Percentiles rank a stretch among this genome's conserved stretches.
Conservation (phyloP, 2,888 invertebrate genomes). For the Andrena fulva region DNA sequence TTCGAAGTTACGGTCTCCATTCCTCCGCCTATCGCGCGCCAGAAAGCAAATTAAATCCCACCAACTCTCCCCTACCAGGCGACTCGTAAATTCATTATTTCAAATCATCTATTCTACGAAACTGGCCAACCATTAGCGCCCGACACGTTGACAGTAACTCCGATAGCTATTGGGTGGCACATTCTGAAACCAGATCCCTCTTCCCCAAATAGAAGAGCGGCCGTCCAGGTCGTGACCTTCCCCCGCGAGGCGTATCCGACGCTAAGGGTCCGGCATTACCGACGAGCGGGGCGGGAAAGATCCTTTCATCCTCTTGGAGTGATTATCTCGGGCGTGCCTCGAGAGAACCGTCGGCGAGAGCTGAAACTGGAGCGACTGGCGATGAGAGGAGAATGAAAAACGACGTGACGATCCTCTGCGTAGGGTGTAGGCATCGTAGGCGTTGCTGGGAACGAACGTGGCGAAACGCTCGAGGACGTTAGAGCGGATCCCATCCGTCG, state of each 20-base stretch:
- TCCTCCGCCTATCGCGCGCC: too few relatives aligned
- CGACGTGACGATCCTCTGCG: conserved; percentile 33
- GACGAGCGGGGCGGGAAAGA: conserved; percentile 8
- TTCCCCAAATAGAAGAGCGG: background rate
- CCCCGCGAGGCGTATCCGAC: conserved; percentile 51
- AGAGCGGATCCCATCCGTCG: conserved; percentile 6
- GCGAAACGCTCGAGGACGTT: background rate
- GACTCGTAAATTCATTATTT: background rate
- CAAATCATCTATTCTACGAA: background rate
- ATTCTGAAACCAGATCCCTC: background rate
- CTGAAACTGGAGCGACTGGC: conserved; percentile 35
- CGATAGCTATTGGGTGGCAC: background rate
- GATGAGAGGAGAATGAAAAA: conserved; percentile 52
- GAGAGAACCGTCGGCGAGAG: conserved; percentile 40
- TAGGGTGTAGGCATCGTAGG: conserved; percentile 27
- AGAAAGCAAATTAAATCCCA: background rate
- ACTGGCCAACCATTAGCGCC: background rate
- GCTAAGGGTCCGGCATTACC: conserved; percentile 49
- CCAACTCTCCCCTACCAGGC: background rate
- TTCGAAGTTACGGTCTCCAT: too few relatives aligned
- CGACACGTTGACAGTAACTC: background rate
- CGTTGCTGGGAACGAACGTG: background rate
- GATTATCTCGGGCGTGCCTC: conserved; percentile 64
- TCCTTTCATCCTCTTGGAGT: conserved; percentile 61
- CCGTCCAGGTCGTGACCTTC: conserved; percentile 9